These are phyloP conservation scores for Coelogynopora nodosa DNA, from an alignment of 2,888 invertebrate species.

Conservation along the genomic window DNA sequence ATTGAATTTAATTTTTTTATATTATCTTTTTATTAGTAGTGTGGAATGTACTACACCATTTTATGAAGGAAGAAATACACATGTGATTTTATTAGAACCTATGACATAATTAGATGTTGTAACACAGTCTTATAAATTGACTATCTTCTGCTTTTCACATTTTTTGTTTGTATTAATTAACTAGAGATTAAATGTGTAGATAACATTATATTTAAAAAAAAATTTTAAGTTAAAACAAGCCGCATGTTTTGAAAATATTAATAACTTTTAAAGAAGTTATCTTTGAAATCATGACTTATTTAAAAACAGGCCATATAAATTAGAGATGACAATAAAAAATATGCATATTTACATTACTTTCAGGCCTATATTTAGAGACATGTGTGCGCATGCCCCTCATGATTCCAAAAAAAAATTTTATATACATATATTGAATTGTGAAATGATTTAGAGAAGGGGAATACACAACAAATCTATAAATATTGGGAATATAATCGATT, in stretches of 20 bases:
- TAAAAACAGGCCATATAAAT: conserved; percentile 15
- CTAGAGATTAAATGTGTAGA: not conserved
- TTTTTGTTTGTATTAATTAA: not conserved
- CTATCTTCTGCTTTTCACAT: not conserved
- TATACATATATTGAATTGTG: too few species aligned
- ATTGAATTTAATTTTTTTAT: too few species aligned
- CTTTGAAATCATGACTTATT: conserved; percentile 4
- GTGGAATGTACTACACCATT: not conserved
- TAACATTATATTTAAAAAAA: not conserved
- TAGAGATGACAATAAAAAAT: conserved; percentile 10
- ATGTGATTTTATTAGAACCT: not conserved
- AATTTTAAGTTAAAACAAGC: not conserved
- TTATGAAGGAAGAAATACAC: not conserved
- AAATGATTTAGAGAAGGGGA: too few species aligned
- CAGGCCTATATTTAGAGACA: too few species aligned
- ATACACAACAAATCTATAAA: too few species aligned
- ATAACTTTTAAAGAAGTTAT: not conserved
- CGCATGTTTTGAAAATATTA: not conserved
- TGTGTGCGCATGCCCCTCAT: too few species aligned
- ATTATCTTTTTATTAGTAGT: not conserved
- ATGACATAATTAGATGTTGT: not conserved
- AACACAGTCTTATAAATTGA: too few species aligned
- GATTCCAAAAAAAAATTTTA: too few species aligned
- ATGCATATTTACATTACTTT: conserved; percentile 31
- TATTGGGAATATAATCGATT: too few species aligned